Evolutionary conservation across 1,140 invertebrate species (phyloP), one percentile per base, ranked within the genome.

Genomic region (Diplogasteroides magnus): DNA sequence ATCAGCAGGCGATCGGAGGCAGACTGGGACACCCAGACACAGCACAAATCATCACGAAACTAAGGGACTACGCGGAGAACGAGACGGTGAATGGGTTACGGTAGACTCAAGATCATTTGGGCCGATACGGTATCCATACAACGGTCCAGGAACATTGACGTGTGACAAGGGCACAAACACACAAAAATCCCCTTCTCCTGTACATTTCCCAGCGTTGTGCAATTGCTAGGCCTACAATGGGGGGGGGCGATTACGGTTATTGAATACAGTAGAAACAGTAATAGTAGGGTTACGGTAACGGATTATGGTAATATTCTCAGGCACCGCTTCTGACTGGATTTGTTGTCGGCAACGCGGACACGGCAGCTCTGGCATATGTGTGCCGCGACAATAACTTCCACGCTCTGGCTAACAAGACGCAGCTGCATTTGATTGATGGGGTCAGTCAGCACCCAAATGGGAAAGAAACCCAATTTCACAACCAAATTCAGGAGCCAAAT

Each of bases 321-420:
- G 56, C 27, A 25, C 73, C 73, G 1, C 55, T 74, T 25, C 57
- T 74, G 1, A 74, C 73, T 19, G 73, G 73, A 66, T 63, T 68
- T 28, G 66, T 71, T 13, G 73, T 63, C 37, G 70, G 69, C 58
- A 74, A 74, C 57, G 48, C 27, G 14, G 69, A 73, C 2, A 64
- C 66, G 3, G 25, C 55, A 14, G 3, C 56, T 11, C n/a, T 58
- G 57, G 69, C 64, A 31, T 23, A 67, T 23, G 60, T 74, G 57
- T 74, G 73, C 62, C 69, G 63, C 1, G 31, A 48, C 25, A 74
- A 74, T 31, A 28, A 19, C 2, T 74, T 62, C 48, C 67, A 64
- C 32, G 31, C 58, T 0, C 6, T 73, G 27, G 29, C 72, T 28
- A 37, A 71, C 0, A 31, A 61, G 11, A 68, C 73, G 2, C n/a